Evolutionary conservation across 30 jellyfish, hydroid and myxozoan genomes (phyloP).

Genomic region (Pelagia noctiluca): DNA sequence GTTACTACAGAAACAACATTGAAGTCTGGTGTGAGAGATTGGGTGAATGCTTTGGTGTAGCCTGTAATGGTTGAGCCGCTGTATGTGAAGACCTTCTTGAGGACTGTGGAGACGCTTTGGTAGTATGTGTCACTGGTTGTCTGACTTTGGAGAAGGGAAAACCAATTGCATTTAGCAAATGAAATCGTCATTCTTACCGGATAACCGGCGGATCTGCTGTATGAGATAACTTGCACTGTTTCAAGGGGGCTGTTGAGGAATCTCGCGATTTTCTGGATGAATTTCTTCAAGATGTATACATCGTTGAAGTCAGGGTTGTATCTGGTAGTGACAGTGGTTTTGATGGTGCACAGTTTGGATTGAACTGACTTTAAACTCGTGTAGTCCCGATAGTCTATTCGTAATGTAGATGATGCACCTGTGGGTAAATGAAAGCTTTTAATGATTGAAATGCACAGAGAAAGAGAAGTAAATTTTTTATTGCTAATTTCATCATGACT

Average conservation of each 20-base stretch:
- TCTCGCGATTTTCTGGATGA: slow-evolving; percentile 39
- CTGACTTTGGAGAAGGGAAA: slow-evolving; percentile 7
- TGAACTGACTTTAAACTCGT: neutral
- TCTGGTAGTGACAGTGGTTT: slow-evolving; percentile 30
- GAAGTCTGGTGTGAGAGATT: slow-evolving; percentile 69
- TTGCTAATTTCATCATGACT: too few species aligned
- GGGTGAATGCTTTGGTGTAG: slow-evolving; percentile 32
- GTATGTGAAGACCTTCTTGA: slow-evolving; percentile 26
- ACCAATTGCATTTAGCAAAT: slow-evolving; percentile 77
- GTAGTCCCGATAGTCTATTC: slow-evolving; percentile 26
- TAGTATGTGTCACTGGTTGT: slow-evolving; percentile 15
- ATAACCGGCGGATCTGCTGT: slow-evolving; percentile 4
- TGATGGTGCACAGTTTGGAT: slow-evolving; percentile 26
- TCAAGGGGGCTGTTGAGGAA: slow-evolving; percentile 1
- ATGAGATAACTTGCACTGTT: slow-evolving; percentile 50
- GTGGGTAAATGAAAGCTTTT: too few species aligned
- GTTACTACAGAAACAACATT: slow-evolving; percentile 3
- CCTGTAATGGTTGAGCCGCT: slow-evolving; percentile 19
- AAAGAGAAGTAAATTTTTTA: too few species aligned
- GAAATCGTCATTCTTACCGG: slow-evolving; percentile 34
- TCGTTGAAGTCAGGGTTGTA: slow-evolving; percentile 52
- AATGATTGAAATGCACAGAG: too few species aligned
- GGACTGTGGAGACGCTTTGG: slow-evolving; percentile 39
- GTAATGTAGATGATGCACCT: slow-evolving; percentile 19
- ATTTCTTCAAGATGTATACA: slow-evolving; percentile 44